A percentile compares a stretch with the other conserved stretches of the same genome.
These are phyloP conservation scores for Drosophila pseudoobscura DNA, from an alignment of 1,140 invertebrate genomes.

Conservation along the genomic window DNA sequence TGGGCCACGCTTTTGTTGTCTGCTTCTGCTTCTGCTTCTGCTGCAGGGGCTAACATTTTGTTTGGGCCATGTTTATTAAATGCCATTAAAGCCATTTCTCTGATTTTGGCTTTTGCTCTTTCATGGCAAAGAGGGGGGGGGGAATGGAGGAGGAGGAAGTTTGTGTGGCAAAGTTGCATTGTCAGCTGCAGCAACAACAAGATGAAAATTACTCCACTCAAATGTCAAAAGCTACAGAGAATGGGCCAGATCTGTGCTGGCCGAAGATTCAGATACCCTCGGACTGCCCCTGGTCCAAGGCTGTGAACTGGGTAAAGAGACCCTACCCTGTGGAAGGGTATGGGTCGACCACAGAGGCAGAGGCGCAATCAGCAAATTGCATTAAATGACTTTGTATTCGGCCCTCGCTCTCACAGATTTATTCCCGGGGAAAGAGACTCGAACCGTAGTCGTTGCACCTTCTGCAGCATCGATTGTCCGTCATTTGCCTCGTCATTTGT, in stretches of 20 bases:
- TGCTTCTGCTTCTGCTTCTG: not conserved
- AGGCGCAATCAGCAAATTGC: constrained; percentile 75
- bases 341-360: no score
- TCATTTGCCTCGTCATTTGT: constrained; percentile 40
- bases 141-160: not conserved
- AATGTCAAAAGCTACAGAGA: constrained; percentile 65
- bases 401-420: constrained; percentile 12
- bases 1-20: not conserved
- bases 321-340: no score
- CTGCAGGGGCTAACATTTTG: constrained; percentile 29
- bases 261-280: no score
- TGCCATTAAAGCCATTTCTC: constrained; percentile 70
- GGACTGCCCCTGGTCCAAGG: no score
- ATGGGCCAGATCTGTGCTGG: not conserved
- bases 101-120: constrained; percentile 53
- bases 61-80: constrained; percentile 69
- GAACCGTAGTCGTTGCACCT: not conserved
- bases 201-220: constrained; percentile 42
- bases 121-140: not conserved
- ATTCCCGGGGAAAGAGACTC: no score
- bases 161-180: constrained; percentile 39
- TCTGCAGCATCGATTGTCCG: constrained; percentile 14
- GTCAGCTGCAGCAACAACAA: constrained; percentile 30
- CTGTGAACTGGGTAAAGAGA: no score
- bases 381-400: constrained; percentile 73